Conservation (phyloP, 2,113 vertebrate species). For the Procavia capensis region DNA sequence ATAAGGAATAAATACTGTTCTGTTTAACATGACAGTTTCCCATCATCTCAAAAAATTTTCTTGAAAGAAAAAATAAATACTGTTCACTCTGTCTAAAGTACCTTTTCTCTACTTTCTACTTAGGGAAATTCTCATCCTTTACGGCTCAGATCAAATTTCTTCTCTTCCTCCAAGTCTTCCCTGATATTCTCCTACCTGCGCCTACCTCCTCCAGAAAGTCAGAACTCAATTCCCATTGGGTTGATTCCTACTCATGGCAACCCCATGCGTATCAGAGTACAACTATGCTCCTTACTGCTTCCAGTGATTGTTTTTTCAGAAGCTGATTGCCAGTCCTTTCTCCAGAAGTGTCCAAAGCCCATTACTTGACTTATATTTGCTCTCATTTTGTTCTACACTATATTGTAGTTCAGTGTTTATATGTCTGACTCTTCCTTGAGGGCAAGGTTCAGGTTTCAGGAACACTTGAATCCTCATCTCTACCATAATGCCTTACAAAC, state of each 20-base stretch:
- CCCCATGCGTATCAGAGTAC: background rate
- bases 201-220: background rate
- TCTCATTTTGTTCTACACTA: background rate
- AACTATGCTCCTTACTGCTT: background rate
- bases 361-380: background rate
- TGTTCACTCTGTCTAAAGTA: background rate
- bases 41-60: constrained; percentile 24
- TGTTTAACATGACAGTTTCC: background rate
- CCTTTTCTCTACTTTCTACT: background rate
- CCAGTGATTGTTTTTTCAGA: background rate
- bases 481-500: background rate
- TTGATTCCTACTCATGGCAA: background rate
- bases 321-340: background rate
- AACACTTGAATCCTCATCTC: background rate
- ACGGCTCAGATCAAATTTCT: constrained; percentile 35
- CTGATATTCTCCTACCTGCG: background rate
- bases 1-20: background rate
- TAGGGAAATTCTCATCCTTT: constrained; percentile 18
- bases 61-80: constrained; percentile 33
- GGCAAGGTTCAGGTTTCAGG: background rate
- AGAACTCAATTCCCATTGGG: background rate
- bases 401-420: background rate
- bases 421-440: background rate
- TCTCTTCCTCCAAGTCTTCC: constrained; percentile 54
- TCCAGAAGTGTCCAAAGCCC: background rate